phyloP scores from a whole-genome alignment of 1,140 invertebrate species.

The Telenomus remus region DNA sequence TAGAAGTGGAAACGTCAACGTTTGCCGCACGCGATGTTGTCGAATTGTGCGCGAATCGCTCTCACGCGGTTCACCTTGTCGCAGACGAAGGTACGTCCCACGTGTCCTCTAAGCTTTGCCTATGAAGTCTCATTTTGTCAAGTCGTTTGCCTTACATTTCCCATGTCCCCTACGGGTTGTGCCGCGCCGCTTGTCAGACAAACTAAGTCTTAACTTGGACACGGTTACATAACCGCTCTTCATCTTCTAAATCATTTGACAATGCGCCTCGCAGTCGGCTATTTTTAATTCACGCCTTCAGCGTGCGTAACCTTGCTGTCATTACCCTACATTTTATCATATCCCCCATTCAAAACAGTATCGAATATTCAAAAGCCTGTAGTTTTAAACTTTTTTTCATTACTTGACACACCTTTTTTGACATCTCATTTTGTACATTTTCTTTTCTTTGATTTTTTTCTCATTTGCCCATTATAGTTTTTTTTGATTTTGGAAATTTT shows the following conservation, averaged over 20 bases:
- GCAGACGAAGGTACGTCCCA: slow-evolving; percentile 66
- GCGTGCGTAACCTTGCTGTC: slow-evolving; percentile 6
- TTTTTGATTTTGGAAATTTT: no score
- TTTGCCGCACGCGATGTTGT: slow-evolving; percentile 72
- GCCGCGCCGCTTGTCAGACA: slow-evolving; percentile 19
- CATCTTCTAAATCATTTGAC: slow-evolving; percentile 27
- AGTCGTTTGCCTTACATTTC: slow-evolving; percentile 12
- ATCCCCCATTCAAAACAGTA: not conserved
- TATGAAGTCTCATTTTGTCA: no score
- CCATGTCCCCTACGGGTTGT: not conserved
- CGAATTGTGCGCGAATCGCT: slow-evolving; percentile 70
- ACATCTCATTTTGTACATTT: no score
- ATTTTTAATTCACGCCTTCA: slow-evolving; percentile 18
- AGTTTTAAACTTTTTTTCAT: no score
- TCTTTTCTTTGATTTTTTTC: no score
- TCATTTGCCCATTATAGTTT: no score
- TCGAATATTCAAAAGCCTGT: no score
- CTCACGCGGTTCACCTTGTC: slow-evolving; percentile 67
- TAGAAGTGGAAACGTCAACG: slow-evolving; percentile 49
- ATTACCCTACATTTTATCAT: slow-evolving; percentile 10
- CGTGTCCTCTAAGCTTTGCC: not conserved
- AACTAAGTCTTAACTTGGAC: slow-evolving; percentile 8
- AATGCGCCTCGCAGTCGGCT: slow-evolving; percentile 1
- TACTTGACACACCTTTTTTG: no score
- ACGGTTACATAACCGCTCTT: slow-evolving; percentile 29